These are phyloP conservation scores for Natator depressus DNA, from an alignment of 2,113 vertebrate genomes.

Conservation along the genomic window DNA sequence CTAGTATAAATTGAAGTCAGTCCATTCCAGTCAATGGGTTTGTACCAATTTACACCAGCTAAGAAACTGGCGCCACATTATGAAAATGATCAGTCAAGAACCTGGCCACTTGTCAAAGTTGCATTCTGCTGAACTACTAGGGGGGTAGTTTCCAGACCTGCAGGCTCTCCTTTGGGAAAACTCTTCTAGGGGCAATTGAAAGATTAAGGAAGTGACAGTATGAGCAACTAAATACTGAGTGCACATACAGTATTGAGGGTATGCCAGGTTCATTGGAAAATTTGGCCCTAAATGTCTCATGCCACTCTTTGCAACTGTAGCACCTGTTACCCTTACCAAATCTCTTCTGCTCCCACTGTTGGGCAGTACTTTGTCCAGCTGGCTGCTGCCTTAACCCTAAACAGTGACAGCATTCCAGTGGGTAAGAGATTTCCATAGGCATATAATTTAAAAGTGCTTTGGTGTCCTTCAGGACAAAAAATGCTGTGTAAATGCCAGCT, in stretches of 20 bases:
- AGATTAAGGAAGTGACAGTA: constrained; percentile 30
- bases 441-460: constrained; percentile 40
- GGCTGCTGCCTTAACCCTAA: constrained; percentile 23
- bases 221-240: constrained; percentile 5
- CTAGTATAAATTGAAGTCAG: background rate
- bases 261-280: constrained; percentile 46
- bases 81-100: background rate
- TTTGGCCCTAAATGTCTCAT: constrained; percentile 21
- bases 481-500: constrained; percentile 23
- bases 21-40: background rate
- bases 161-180: background rate
- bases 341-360: background rate
- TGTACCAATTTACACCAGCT: background rate
- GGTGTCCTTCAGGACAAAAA: constrained; percentile 54
- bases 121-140: background rate
- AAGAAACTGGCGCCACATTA: background rate
- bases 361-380: constrained; percentile 45
- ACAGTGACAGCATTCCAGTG: background rate
- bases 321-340: constrained; percentile 37
- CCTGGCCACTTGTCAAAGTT: background rate
- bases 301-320: background rate
- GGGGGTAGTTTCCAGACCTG: background rate
- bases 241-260: constrained; percentile 24
- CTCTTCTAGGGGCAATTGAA: background rate
- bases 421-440: background rate